Evolutionary conservation across 2,113 vertebrate species (phyloP), one percentile per base, ranked within the genome.

Genomic region (Toxotes chatareus): DNA sequence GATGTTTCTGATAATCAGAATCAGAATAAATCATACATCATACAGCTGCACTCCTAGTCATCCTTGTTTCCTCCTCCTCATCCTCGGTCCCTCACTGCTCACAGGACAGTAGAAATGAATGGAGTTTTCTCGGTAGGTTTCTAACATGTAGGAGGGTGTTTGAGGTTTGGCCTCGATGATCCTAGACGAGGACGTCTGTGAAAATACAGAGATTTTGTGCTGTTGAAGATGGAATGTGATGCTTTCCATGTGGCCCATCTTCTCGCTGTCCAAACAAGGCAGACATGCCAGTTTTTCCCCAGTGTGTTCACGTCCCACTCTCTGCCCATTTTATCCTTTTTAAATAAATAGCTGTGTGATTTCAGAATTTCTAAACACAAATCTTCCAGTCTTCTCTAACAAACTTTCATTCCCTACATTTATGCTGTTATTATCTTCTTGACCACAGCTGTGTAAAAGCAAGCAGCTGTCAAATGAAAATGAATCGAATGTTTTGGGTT

Each of bases 91-190:
- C n/a, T 0, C 34, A 10, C 13, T 2, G 2, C 46, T 64, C 11
- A 0, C 19, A 19, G 12, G 0, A 8, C 38, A 38, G 64, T 51
- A 23, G 66, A 32, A 32, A 56, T 51, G 31, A 62, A 32, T 16
- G 6, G 17, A 32, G 31, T 51, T 67, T 80, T 66, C 46, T 63
- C 76, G 17, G 53, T 34, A 44, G 8, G 55, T 80, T 65, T 79
- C 21, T 49, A 11, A 64, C 57, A 73, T 32, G 40, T 51, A n/a
- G 61, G 62, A 59, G 75, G 62, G 38, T 80, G 44, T 83, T 87
- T 90, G 83, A 88, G 84, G 88, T 89, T 90, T 90, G 88, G 87
- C 79, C 65, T 19, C n/a, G 57, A 16, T 57, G 46, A 51, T 56
- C 31, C 64, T 42, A 46, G 80, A 87, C 27, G 73, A 84, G 75